Base-by-base conservation (phyloP, 2,797 vertebrate species). In the Merluccius polli region DNA sequence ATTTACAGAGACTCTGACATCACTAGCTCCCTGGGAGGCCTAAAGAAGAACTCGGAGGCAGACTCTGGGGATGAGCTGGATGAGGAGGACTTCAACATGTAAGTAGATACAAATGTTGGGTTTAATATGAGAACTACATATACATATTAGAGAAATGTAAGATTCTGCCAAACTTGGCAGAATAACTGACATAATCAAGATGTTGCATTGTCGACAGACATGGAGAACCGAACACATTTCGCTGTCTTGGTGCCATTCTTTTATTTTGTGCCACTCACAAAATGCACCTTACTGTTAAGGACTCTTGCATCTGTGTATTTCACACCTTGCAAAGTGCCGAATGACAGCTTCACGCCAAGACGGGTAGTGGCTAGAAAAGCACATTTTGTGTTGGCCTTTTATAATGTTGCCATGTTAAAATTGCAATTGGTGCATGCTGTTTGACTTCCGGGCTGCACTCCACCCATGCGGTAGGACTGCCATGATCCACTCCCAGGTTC, bases 41-140 rank as follows among this genome's bases (percentile, higher is more conserved):
- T 83, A 27, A 86, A 87, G 11, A 84, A 90, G 80, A 94, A 94
- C 73, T 89, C 93, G 27, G 94, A 92, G 0, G 89, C 87, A 0
- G 96, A 97, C 77, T 97, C 96, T 33, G 95, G 93, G 3, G 95
- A 97, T 13, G 95, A 97, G 70, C 86, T 96, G 82, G 95, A 95
- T 2, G 92, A 96, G 24, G 90, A 93, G 2, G 93, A 96, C 77
- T 95, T 94, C 87, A 87, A 91, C 80, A 87, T 84, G 96, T 96
- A 88, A 92, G 92, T 88, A 75, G 32, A 30, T 73, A 59, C 11
- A 59, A 29, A 59, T 27, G 35, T 12, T 27, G 16, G 31, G 11
- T 48, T n/a, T 12, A 36, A 21, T 35, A n/a, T 71, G 33, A 71
- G 11, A 30, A 24, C 21, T 24, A 59, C 52, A 59, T 2, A 24